Percentiles rank a stretch among this genome's conserved stretches.
Conservation (phyloP, 2,888 invertebrate genomes). For the Gisinianus flammeolus region DNA sequence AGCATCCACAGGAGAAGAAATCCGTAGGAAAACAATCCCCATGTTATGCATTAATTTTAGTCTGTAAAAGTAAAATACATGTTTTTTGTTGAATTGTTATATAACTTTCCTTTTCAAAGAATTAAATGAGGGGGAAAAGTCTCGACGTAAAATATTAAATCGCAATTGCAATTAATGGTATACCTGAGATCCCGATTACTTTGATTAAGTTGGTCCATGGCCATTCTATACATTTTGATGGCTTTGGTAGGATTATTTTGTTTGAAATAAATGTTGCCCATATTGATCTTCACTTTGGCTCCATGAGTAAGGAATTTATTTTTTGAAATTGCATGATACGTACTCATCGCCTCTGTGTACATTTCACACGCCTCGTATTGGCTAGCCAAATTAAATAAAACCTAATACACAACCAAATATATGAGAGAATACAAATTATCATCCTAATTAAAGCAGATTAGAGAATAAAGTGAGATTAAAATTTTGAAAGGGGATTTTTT, state of each 20-base stretch:
- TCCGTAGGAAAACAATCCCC: conserved; percentile 89
- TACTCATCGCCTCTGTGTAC: conserved; percentile 93
- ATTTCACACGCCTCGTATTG: conserved; percentile 94
- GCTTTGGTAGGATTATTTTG: conserved; percentile 93
- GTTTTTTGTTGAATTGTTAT: neutral
- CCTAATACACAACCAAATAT: no score
- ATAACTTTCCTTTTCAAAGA: neutral
- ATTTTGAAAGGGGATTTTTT: no score
- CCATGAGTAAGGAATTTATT: conserved; percentile 94
- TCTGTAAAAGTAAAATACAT: conserved; percentile 64
- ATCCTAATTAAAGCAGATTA: no score
- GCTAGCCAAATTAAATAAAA: conserved; percentile 92
- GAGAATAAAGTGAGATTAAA: no score
- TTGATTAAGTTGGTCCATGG: conserved; percentile 90
- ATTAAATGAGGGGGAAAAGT: no score
- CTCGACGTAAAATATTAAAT: no score
- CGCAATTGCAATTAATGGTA: conserved; percentile 3
- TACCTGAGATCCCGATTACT: conserved; percentile 90
- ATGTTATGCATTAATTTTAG: conserved; percentile 99
- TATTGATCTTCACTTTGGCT: conserved; percentile 92
- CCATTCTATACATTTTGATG: conserved; percentile 97
- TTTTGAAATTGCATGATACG: conserved; percentile 90
- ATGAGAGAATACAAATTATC: no score
- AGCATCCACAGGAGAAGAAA: conserved; percentile 96
- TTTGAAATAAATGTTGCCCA: conserved; percentile 97